Evolutionary conservation across 2,888 invertebrate species (phyloP), one percentile per base, ranked within the genome.

Genomic region (Altica lythri): DNA sequence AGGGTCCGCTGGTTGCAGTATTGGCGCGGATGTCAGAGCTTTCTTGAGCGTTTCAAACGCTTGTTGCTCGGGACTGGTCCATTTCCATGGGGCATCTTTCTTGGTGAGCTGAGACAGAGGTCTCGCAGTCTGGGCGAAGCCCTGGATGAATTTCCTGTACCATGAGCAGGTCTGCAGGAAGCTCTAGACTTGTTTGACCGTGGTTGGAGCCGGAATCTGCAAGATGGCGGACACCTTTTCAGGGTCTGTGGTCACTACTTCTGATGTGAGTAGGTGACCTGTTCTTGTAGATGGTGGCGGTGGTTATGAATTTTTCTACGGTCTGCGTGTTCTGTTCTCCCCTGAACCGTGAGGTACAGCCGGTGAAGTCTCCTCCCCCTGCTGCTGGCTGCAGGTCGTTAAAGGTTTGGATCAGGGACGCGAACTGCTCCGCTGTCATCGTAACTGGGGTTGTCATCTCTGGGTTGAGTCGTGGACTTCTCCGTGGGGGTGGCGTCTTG

Each of bases 201-300:
- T 60, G 4, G 13, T 29, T 3, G 65, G 60, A 9, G 49, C 38
- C 6, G 57, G 27, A 38, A 30, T 47, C 10, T 18, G 13, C 16
- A 9, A 2, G 6, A 63, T 62, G 9, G 65, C 65, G 1, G 38
- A n/a, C 10, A 56, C 38, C 42, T 66, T 66, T 1, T 40, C 58
- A 10, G 60, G 59, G 46, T 62, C 4, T 4, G 35, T 29, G 3
- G 12, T 10, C n/a, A 47, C 22, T 9, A 34, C 55, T n/a, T 53
- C 30, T 1, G 42, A 14, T 1, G 63, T 63, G 25, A 64, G 53
- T 2, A 61, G 6, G 25, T 25, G 25, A 5, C 25, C 25, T 6
- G n/a, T n/a, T n/a, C n/a, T n/a, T n/a, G n/a, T n/a, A n/a, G n/a
- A n/a, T n/a, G n/a, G n/a, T n/a, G n/a, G n/a, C n/a, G n/a, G n/a